Conservation (phyloP, 2,888 invertebrate species). For the Trissoscelio sp. region DNA sequence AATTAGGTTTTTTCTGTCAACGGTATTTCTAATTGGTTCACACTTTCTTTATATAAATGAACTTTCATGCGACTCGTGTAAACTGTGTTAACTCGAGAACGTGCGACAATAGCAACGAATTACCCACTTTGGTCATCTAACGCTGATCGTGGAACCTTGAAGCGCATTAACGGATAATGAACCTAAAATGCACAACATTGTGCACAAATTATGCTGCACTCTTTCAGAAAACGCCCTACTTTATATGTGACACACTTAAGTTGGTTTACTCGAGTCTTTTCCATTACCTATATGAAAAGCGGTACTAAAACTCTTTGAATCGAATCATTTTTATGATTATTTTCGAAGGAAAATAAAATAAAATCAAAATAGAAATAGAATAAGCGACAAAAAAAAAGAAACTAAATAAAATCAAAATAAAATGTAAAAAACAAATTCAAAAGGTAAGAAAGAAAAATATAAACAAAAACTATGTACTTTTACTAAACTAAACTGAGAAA, state of each 20-base stretch:
- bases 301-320: too few relatives aligned
- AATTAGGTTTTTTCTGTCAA: background rate
- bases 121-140: conserved; percentile 8
- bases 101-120: conserved; percentile 8
- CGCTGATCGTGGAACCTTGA: conserved; percentile 2
- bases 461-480: too few relatives aligned
- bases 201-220: background rate
- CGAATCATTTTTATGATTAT: too few relatives aligned
- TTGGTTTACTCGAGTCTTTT: background rate
- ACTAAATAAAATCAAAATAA: too few relatives aligned
- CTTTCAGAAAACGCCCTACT: background rate
- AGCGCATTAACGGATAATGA: conserved; percentile 22
- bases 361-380: too few relatives aligned
- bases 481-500: too few relatives aligned
- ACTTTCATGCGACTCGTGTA: conserved; percentile 12
- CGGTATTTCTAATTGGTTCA: background rate
- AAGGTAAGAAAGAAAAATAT: too few relatives aligned
- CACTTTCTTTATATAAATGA: conserved; percentile 7
- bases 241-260: background rate
- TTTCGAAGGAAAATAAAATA: too few relatives aligned
- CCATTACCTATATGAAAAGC: too few relatives aligned
- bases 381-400: too few relatives aligned
- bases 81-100: conserved; percentile 9
- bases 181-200: conserved; percentile 11
- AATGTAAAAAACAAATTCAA: too few relatives aligned